Evolutionary conservation across 2,888 invertebrate genomes (phyloP).

Genomic region (Lycophotia porphyrea): DNA sequence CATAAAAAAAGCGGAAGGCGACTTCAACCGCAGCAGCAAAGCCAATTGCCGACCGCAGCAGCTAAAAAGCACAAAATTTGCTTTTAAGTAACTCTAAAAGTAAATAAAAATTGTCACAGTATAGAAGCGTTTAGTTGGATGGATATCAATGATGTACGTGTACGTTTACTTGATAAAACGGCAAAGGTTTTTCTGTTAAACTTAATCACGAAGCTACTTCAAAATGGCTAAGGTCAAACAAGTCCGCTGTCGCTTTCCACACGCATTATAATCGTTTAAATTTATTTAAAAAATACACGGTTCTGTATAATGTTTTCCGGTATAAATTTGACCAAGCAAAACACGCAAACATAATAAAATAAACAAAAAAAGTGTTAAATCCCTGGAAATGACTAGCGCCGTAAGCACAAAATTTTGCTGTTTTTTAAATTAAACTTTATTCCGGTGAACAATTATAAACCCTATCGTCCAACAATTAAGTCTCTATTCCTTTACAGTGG

Average conservation of each 20-base stretch:
- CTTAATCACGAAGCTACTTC: background rate
- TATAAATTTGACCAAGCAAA: constrained; percentile 14
- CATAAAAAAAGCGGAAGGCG: too few species aligned
- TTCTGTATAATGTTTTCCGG: background rate
- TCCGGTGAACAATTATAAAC: constrained; percentile 13
- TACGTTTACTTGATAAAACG: background rate
- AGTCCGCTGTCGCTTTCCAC: background rate
- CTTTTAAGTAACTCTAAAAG: too few species aligned
- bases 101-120: too few species aligned
- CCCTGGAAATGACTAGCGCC: constrained; percentile 24
- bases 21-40: background rate
- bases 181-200: background rate
- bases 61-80: too few species aligned
- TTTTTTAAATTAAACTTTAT: constrained; percentile 24
- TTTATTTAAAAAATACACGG: constrained; percentile 10
- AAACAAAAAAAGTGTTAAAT: constrained; percentile 38
- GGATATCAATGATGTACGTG: background rate
- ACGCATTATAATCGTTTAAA: background rate
- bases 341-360: constrained; percentile 34
- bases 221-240: background rate
- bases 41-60: too few species aligned
- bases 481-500: constrained; percentile 10
- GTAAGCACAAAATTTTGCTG: constrained; percentile 12
- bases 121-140: background rate
- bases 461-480: background rate